Evolutionary conservation across 1,140 invertebrate species (phyloP).

Genomic region (Cydia fagiglandana): DNA sequence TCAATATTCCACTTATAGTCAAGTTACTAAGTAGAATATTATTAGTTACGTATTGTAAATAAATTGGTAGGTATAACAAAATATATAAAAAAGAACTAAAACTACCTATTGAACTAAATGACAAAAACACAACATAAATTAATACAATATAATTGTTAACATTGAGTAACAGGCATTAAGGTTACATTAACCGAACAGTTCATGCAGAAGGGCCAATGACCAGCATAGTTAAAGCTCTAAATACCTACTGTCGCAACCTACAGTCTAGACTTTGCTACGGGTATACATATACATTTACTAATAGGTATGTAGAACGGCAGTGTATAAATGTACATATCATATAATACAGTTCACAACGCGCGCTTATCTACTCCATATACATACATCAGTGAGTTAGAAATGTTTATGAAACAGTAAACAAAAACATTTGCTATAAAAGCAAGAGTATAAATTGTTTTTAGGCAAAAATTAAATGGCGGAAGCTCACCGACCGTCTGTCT

Average conservation of each 20-base stretch:
- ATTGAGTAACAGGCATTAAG: constrained; percentile 15
- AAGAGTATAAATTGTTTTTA: constrained; percentile 47
- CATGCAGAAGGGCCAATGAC: constrained; percentile 24
- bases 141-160: constrained; percentile 1
- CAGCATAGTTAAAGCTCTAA: constrained; percentile 19
- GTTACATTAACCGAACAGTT: constrained; percentile 11
- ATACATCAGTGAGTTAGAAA: constrained; percentile 31
- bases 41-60: not conserved
- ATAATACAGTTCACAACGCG: constrained; percentile 19
- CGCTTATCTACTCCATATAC: constrained; percentile 34
- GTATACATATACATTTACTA: constrained; percentile 17
- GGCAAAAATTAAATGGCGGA: constrained; percentile 67
- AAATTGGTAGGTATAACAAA: not conserved
- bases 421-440: constrained; percentile 46
- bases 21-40: not conserved
- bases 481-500: constrained; percentile 66
- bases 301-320: constrained; percentile 6
- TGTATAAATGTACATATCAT: constrained; percentile 19
- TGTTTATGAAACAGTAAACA: constrained; percentile 42
- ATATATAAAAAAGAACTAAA: not conserved
- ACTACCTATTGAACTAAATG: not conserved
- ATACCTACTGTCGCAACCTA: constrained; percentile 28
- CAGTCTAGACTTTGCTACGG: constrained; percentile 26
- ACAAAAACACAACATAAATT: not conserved
- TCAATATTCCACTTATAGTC: not conserved